These are phyloP conservation scores for Diadegma fenestrale DNA, from an alignment of 2,888 invertebrate genomes.

Conservation along the genomic window DNA sequence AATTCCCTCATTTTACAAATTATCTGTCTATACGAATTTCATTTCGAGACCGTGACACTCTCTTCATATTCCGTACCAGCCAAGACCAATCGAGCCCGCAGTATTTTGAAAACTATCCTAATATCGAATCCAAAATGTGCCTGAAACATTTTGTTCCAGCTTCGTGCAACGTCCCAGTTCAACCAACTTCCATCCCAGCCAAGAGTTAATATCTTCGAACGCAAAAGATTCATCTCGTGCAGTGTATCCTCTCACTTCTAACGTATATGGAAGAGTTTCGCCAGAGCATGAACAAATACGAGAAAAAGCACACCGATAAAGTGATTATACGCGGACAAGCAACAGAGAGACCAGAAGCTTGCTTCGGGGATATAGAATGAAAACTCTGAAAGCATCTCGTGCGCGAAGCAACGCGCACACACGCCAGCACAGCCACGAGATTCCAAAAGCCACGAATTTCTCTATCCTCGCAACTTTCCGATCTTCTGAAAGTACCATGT, in stretches of 20 bases:
- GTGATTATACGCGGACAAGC: conserved; percentile 65
- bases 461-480: conserved; percentile 28
- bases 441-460: conserved; percentile 64
- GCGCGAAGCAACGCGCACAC: conserved; percentile 61
- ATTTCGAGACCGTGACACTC: neutral
- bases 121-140: neutral
- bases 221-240: conserved; percentile 44
- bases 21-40: neutral
- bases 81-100: neutral
- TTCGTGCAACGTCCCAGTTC: neutral
- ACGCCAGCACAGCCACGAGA: conserved; percentile 57
- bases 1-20: neutral
- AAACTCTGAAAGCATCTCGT: conserved; percentile 69
- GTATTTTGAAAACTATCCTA: neutral
- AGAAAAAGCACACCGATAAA: conserved; percentile 63
- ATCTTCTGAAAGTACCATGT: conserved; percentile 37
- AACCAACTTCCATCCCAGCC: neutral
- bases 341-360: conserved; percentile 43
- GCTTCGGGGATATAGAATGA: conserved; percentile 67
- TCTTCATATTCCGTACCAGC: too few relatives aligned
- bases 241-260: conserved; percentile 12
- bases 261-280: conserved; percentile 19
- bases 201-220: conserved; percentile 42
- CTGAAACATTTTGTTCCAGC: neutral
- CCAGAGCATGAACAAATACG: conserved; percentile 58